Evolutionary conservation across 2,113 vertebrate species (phyloP).

Genomic region (Otis tarda): DNA sequence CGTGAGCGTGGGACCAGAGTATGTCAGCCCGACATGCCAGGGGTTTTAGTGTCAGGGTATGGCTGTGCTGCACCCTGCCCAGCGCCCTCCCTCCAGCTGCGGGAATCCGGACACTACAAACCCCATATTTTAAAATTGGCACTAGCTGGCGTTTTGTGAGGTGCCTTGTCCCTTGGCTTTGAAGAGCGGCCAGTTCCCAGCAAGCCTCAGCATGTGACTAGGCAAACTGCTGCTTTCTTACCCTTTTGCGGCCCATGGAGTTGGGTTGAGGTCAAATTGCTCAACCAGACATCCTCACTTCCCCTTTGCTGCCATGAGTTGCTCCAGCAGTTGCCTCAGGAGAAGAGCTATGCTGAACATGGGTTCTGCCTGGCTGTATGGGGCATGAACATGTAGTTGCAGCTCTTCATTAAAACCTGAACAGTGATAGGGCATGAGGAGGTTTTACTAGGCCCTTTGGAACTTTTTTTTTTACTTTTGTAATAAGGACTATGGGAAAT

Average conservation of each 20-base stretch:
- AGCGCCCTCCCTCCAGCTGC: background rate
- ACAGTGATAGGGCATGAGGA: background rate
- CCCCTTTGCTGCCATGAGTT: background rate
- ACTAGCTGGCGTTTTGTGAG: background rate
- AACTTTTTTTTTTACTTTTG: background rate
- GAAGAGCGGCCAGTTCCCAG: background rate
- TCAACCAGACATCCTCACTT: background rate
- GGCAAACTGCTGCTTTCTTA: constrained; percentile 6
- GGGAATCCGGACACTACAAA: background rate
- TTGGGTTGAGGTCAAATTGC: background rate
- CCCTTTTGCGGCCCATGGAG: background rate
- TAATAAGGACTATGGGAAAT: background rate
- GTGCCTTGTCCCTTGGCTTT: background rate
- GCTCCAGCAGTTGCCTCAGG: background rate
- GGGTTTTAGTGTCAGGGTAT: background rate
- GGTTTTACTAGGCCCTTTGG: background rate
- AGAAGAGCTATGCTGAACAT: background rate
- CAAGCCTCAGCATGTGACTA: background rate
- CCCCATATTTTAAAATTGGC: background rate
- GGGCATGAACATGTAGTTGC: background rate
- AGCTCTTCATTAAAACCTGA: background rate
- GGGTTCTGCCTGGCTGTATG: background rate
- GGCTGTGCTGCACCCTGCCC: background rate
- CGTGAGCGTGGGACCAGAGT: background rate
- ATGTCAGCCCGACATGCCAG: background rate